These are phyloP conservation scores for Incurvaria masculella DNA, from an alignment of 2,888 invertebrate species.

Conservation along the genomic window DNA sequence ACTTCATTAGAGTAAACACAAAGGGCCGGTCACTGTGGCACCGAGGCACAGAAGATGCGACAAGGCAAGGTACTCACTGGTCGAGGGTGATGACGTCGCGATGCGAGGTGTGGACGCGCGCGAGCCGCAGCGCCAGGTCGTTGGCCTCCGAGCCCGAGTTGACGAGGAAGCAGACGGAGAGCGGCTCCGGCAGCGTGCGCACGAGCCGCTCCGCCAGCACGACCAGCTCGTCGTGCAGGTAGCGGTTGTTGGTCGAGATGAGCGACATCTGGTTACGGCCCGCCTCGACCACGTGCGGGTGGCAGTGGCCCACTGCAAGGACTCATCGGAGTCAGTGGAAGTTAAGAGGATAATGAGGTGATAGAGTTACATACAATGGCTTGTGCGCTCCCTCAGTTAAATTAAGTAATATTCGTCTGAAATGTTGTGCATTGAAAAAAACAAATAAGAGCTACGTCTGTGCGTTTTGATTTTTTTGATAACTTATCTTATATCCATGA, in stretches of 20 bases:
- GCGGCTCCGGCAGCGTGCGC: slow-evolving; percentile 75
- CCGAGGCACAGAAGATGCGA: too few relatives aligned
- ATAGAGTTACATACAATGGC: too few relatives aligned
- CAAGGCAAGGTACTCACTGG: slow-evolving; percentile 74
- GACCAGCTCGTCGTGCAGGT: slow-evolving; percentile 93
- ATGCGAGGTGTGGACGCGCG: slow-evolving; percentile 83
- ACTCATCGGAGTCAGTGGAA: too few relatives aligned
- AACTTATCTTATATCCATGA: too few relatives aligned
- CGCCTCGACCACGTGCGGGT: slow-evolving; percentile 89
- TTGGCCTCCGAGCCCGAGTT: slow-evolving; percentile 99
- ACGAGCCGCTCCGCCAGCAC: slow-evolving; percentile 83
- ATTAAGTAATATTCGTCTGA: too few relatives aligned
- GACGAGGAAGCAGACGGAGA: slow-evolving; percentile 93
- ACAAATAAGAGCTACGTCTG: too few relatives aligned
- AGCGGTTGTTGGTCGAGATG: slow-evolving; percentile 93
- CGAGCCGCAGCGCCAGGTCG: slow-evolving; percentile 91
- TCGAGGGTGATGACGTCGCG: slow-evolving; percentile 91
- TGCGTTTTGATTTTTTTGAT: too few relatives aligned
- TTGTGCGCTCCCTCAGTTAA: too few relatives aligned
- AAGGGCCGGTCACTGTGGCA: too few relatives aligned
- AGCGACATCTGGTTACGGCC: slow-evolving; percentile 87
- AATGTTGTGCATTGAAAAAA: too few relatives aligned
- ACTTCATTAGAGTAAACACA: too few relatives aligned
- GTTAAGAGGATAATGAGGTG: too few relatives aligned
- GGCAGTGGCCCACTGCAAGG: slow-evolving; percentile 98